Conservation (phyloP, 2,888 invertebrate genomes). For the Vesta saturnalis region DNA sequence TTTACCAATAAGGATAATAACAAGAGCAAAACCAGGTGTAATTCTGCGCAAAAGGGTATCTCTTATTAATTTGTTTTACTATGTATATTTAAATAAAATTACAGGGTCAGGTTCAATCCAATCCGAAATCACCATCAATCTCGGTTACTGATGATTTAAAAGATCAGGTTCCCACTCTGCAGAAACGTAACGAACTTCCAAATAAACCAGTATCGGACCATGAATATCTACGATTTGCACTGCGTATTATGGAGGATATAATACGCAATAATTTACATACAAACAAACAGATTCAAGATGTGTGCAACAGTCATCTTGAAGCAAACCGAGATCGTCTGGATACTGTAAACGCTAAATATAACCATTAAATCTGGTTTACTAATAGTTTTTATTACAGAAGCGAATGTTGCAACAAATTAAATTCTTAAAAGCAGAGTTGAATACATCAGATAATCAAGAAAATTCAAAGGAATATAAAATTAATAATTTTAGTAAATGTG, state of each 20-base stretch:
- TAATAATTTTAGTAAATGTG: too few species aligned
- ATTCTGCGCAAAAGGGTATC: too few species aligned
- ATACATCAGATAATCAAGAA: neutral
- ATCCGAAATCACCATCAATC: too few species aligned
- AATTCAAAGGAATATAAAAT: neutral
- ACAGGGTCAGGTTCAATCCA: too few species aligned
- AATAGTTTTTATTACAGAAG: constrained; percentile 51
- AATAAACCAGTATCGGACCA: constrained; percentile 45
- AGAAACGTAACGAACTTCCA: too few species aligned
- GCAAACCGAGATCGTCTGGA: constrained; percentile 62
- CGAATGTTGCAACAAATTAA: constrained; percentile 56
- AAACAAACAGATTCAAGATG: constrained; percentile 63
- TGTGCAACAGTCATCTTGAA: constrained; percentile 65
- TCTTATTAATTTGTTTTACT: too few species aligned
- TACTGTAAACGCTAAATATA: constrained; percentile 59
- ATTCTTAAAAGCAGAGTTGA: neutral
- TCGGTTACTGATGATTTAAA: too few species aligned
- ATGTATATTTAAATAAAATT: too few species aligned
- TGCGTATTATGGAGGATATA: constrained; percentile 67
- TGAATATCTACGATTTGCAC: constrained; percentile 58
- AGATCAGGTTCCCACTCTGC: too few species aligned
- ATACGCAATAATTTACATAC: constrained; percentile 65
- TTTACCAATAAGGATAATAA: constrained; percentile 41
- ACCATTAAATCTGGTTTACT: neutral
- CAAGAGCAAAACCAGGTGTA: constrained; percentile 39